A percentile compares a stretch with the other conserved stretches of the same genome.
phyloP scores from a whole-genome alignment of 2,797 vertebrate species.

The Schizopygopsis malacanthus region DNA sequence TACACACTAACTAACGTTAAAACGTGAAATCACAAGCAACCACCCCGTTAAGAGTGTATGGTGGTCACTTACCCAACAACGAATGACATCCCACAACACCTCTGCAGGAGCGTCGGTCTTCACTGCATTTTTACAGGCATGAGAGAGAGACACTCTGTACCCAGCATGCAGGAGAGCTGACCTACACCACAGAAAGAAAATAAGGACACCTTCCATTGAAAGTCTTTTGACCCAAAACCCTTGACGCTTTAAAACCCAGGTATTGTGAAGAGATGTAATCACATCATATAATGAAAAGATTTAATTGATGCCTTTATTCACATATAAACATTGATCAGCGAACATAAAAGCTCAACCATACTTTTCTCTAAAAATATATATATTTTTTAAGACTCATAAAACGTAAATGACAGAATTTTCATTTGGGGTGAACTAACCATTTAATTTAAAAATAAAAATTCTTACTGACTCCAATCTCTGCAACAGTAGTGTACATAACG shows the following conservation, averaged over 20 bases:
- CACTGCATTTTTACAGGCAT: slow-evolving; percentile 89
- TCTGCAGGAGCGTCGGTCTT: slow-evolving; percentile 86
- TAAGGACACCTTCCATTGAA: background rate
- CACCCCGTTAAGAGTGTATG: background rate
- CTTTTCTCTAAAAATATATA: background rate
- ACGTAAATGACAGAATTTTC: background rate
- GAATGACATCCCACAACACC: slow-evolving; percentile 90
- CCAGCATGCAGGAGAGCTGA: slow-evolving; percentile 90
- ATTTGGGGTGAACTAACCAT: background rate
- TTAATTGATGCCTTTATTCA: background rate
- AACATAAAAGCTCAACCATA: background rate
- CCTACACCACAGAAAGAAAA: slow-evolving; percentile 67
- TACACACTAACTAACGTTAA: no score
- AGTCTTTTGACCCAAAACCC: background rate
- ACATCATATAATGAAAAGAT: background rate
- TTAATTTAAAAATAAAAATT: background rate
- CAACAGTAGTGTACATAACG: background rate
- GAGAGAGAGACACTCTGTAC: slow-evolving; percentile 88
- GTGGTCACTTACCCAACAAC: slow-evolving; percentile 85
- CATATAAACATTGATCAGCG: background rate
- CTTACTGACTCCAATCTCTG: background rate
- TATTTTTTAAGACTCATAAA: no score
- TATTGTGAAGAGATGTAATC: background rate
- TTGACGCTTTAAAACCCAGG: background rate
- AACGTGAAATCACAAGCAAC: no score